phyloP scores from a whole-genome alignment of 2,113 vertebrate genomes.

The Capreolus pygargus region DNA sequence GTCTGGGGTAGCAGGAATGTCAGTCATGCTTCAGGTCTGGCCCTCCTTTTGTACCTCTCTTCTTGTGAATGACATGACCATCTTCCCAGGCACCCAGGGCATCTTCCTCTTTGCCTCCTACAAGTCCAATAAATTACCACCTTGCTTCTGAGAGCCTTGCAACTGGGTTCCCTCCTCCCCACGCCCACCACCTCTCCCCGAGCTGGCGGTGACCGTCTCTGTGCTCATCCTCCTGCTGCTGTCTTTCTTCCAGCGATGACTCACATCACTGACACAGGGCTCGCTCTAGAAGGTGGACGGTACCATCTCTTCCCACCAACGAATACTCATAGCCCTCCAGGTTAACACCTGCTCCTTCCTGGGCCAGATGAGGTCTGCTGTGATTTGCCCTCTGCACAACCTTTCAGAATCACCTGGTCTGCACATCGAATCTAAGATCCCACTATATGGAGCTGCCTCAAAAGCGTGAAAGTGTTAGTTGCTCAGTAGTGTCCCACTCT shows the following conservation, averaged over 20 bases:
- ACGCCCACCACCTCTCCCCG: background rate
- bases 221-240: background rate
- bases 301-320: background rate
- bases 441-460: background rate
- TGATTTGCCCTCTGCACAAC: background rate
- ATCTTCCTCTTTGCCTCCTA: background rate
- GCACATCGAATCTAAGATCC: background rate
- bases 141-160: background rate
- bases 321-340: accelerated
- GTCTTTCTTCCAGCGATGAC: background rate
- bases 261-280: background rate
- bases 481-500: background rate
- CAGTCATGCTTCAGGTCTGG: background rate
- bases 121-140: background rate
- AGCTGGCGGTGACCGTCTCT: background rate
- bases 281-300: background rate
- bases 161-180: background rate
- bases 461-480: background rate
- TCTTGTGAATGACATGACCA: background rate
- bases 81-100: background rate
- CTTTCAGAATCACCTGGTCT: background rate
- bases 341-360: background rate
- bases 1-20: background rate
- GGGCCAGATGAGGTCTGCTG: background rate
- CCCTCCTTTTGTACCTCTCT: background rate